These are phyloP conservation scores for Sula dactylatra DNA, from an alignment of 2,113 vertebrate species.

Conservation along the genomic window DNA sequence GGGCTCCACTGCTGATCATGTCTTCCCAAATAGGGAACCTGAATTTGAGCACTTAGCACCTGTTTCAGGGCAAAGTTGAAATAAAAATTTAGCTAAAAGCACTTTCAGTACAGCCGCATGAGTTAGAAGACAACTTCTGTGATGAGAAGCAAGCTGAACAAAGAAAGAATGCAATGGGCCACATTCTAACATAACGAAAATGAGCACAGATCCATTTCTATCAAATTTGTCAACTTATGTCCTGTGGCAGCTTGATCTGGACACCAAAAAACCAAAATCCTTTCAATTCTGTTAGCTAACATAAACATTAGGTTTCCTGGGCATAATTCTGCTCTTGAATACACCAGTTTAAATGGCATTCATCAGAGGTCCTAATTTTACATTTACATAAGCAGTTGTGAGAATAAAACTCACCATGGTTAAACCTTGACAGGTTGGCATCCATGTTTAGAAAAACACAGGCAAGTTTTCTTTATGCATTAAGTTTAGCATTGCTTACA, in stretches of 20 bases:
- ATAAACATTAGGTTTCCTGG: neutral
- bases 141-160: neutral
- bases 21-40: neutral
- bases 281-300: neutral
- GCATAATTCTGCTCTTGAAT: neutral
- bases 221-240: neutral
- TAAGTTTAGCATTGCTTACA: neutral
- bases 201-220: neutral
- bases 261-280: neutral
- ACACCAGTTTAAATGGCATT: neutral
- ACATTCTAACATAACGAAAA: neutral
- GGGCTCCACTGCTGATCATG: neutral
- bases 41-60: neutral
- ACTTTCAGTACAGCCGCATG: neutral
- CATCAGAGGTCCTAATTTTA: neutral
- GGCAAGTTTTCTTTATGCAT: neutral
- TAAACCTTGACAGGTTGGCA: neutral
- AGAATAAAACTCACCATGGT: neutral
- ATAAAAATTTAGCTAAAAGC: neutral
- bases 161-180: neutral
- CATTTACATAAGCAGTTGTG: neutral
- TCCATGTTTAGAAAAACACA: neutral
- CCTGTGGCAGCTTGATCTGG: neutral
- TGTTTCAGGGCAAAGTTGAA: neutral
- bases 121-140: neutral